Evolutionary conservation across 2,113 vertebrate genomes (phyloP), one percentile per base, ranked within the genome.

Genomic region (Burhinus oedicnemus): DNA sequence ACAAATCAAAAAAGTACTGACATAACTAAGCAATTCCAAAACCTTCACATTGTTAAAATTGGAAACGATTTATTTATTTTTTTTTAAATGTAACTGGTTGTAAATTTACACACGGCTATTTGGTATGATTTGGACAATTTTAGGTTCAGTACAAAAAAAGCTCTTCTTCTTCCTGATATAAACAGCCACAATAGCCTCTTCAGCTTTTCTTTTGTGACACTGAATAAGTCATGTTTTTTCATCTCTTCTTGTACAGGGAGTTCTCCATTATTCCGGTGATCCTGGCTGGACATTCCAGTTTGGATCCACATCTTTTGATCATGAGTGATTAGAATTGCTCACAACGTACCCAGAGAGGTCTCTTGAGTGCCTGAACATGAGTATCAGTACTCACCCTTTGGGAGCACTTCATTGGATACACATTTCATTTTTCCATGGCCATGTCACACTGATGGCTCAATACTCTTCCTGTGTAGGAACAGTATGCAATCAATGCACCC

Each of bases 1-100:
- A 11, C 26, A 61, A 27, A 69, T 9, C 4, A 45, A 34, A 52
- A 15, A 40, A 36, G 22, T 66, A 66, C 11, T 30, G 26, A 64
- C 75, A 15, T 71, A 89, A 40, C 16, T 27, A 65, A 11, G 29
- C 7, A 57, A 69, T 62, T 83, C 13, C 11, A 68, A 86, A 75
- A 30, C 6, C 4, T 60, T 66, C 30, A 57, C 1, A 3, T 16
- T 68, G 10, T 38, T 25, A 4, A 13, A 61, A 76, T 0, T 38
- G 10, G 32, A 72, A 61, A 29, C 12, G 7, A 5, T 18, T 18
- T 27, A 34, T 49, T 23, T 22, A 5, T 36, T 20, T 19, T 76
- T 40, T 45, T 13, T 15, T 2, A 19, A 64, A 47, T 54, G 49
- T 11, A 68, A 44, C 21, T 32, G 23, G 11, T 19, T n/a, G 6